Conservation (phyloP, 2,797 vertebrate species). For the Cottoperca gobio region DNA sequence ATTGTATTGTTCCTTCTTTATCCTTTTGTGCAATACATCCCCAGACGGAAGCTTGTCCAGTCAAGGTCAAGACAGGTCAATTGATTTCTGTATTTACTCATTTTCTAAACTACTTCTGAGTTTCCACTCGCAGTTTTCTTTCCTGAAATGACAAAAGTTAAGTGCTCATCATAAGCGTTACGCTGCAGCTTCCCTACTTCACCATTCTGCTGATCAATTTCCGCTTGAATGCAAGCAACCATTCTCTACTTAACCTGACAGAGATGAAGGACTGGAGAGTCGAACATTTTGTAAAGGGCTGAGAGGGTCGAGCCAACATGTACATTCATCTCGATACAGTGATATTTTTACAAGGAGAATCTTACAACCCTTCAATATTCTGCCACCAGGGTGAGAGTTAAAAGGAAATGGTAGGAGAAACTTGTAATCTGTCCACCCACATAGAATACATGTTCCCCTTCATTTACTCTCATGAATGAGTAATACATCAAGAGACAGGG, state of each 20-base stretch:
- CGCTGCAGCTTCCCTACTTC: constrained; percentile 31
- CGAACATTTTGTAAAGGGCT: constrained; percentile 15
- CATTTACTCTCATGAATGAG: constrained; percentile 75
- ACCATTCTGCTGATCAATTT: constrained; percentile 46
- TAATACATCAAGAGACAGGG: constrained; percentile 46
- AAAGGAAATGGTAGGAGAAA: constrained; percentile 58
- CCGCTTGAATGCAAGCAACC: constrained; percentile 29
- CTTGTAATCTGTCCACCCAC: constrained; percentile 56
- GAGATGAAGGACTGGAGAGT: not conserved
- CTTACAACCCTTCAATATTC: constrained; percentile 27
- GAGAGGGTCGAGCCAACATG: not conserved
- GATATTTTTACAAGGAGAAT: constrained; percentile 21
- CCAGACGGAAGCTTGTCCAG: constrained; percentile 30
- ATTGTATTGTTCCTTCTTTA: not conserved
- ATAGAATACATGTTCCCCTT: constrained; percentile 64
- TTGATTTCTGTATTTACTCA: constrained; percentile 46
- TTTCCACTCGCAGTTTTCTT: constrained; percentile 37
- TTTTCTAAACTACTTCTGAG: constrained; percentile 43
- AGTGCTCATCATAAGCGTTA: constrained; percentile 41
- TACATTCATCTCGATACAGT: not conserved
- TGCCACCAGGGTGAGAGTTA: constrained; percentile 35
- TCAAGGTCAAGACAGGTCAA: constrained; percentile 37
- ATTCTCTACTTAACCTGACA: constrained; percentile 12
- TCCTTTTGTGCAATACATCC: constrained; percentile 10
- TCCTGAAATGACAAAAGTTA: constrained; percentile 42